Evolutionary conservation across 1,140 invertebrate genomes (phyloP).

Genomic region (Venustaconcha ellipsiformis): DNA sequence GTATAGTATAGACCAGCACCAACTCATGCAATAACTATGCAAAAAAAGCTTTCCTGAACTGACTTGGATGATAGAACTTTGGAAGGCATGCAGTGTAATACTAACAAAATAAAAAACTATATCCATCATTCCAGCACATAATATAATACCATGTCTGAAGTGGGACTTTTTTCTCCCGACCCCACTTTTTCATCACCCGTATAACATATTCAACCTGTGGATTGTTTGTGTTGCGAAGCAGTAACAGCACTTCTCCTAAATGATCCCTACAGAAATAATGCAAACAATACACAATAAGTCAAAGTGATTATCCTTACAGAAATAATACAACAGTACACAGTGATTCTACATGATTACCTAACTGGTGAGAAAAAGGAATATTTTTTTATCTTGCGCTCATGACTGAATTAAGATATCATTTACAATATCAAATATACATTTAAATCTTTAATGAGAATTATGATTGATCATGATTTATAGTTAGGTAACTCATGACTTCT

Average conservation of each 20-base stretch:
- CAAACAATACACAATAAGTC: background rate
- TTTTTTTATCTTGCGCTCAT: background rate
- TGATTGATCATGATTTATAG: no score
- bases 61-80: background rate
- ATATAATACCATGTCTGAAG: conserved; percentile 10
- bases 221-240: conserved; percentile 84
- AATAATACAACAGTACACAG: conserved; percentile 19
- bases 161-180: conserved; percentile 79
- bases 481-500: no score
- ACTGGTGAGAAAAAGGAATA: background rate
- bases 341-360: conserved; percentile 71
- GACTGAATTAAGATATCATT: no score
- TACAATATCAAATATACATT: no score
- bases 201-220: conserved; percentile 90
- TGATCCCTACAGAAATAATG: conserved; percentile 76
- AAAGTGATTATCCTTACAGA: conserved; percentile 75
- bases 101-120: background rate
- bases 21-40: no score
- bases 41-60: no score
- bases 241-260: conserved; percentile 82
- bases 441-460: no score
- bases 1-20: no score
- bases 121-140: background rate
- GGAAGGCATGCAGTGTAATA: conserved; percentile 2
- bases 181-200: conserved; percentile 89